Conservation (phyloP, 2,888 invertebrate species). For the Drosophila mettleri region DNA sequence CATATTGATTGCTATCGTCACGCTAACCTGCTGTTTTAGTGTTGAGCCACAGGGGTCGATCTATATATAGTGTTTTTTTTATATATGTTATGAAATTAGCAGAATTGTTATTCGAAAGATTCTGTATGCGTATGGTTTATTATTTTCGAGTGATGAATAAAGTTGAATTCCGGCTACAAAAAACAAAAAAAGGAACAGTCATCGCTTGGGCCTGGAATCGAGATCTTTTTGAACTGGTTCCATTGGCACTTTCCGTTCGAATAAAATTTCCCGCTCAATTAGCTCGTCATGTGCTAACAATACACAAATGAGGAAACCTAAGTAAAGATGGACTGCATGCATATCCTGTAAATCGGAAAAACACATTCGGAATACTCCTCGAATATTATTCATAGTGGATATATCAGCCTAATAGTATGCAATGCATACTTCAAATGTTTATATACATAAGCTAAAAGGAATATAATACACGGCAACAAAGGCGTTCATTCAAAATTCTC, state of each 20-base stretch:
- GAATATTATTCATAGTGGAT: not conserved
- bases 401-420: constrained; percentile 39
- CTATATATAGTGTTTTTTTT: constrained; percentile 14
- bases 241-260: constrained; percentile 32
- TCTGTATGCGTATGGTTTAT: not conserved
- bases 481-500: not conserved
- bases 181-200: constrained; percentile 19
- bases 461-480: not conserved
- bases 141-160: constrained; percentile 3
- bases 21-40: constrained; percentile 13
- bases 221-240: constrained; percentile 4
- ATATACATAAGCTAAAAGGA: not conserved
- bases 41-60: constrained; percentile 5
- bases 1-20: constrained; percentile 8
- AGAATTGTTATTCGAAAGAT: constrained; percentile 6
- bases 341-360: constrained; percentile 15
- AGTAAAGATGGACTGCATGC: not conserved
- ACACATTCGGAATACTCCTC: not conserved
- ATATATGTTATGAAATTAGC: constrained; percentile 21
- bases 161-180: constrained; percentile 20
- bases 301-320: not conserved
- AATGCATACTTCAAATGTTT: constrained; percentile 5
- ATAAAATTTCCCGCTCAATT: constrained; percentile 31
- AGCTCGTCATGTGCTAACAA: constrained; percentile 19
- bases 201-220: constrained; percentile 10